A percentile compares a stretch with the other conserved stretches of the same genome.
phyloP scores from a whole-genome alignment of 2,113 vertebrate species.

The Cyanoramphus novaezelandiae region DNA sequence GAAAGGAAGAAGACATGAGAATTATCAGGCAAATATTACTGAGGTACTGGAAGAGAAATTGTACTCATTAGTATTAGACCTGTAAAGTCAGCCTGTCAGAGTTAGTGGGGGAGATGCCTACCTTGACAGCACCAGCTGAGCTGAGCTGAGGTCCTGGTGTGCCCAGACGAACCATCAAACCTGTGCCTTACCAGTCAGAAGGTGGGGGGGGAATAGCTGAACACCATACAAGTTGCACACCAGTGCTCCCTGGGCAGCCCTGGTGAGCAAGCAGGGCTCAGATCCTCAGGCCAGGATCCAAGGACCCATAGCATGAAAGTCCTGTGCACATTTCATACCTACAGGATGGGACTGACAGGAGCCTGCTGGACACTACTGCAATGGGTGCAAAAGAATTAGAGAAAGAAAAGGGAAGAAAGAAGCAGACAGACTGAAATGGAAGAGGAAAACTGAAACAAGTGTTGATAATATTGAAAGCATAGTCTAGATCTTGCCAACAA shows the following conservation, averaged over 20 bases:
- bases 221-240: background rate
- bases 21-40: background rate
- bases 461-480: background rate
- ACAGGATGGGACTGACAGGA: background rate
- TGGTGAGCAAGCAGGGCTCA: background rate
- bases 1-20: background rate
- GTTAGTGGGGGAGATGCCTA: background rate
- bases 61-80: background rate
- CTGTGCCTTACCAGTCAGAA: background rate
- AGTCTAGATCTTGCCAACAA: background rate
- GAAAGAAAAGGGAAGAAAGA: background rate
- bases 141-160: background rate
- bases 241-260: background rate
- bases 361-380: background rate
- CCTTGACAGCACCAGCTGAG: background rate
- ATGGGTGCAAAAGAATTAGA: background rate
- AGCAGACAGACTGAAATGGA: background rate
- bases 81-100: background rate
- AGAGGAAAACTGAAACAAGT: background rate
- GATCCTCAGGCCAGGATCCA: background rate
- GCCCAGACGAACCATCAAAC: background rate
- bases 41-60: background rate
- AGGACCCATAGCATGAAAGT: background rate
- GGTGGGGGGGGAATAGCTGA: background rate
- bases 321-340: rapidly evolving